phyloP scores from a whole-genome alignment of 2,797 vertebrate species.

The Pempheris klunzingeri region DNA sequence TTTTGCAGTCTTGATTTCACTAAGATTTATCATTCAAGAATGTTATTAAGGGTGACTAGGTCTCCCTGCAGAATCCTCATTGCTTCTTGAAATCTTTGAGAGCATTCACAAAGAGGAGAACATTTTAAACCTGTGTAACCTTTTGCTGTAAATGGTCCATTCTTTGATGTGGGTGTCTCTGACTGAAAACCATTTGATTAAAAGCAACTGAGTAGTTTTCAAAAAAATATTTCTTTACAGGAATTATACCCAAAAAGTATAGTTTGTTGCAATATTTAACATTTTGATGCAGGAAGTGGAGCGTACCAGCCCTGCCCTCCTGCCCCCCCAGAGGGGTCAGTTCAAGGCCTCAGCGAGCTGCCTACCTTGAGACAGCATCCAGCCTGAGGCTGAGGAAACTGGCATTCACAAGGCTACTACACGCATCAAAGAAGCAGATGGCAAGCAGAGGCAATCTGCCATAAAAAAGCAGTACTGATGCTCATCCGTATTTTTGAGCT shows the following conservation, averaged over 20 bases:
- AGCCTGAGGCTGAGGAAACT: constrained; percentile 61
- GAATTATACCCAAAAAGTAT: neutral
- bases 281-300: neutral
- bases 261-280: neutral
- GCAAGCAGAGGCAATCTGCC: constrained; percentile 54
- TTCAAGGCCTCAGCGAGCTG: constrained; percentile 18
- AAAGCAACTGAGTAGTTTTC: neutral
- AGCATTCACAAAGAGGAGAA: neutral
- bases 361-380: constrained; percentile 56
- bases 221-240: neutral
- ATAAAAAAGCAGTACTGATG: constrained; percentile 42
- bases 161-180: neutral
- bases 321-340: neutral
- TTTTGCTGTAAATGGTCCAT: neutral
- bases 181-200: neutral
- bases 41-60: neutral
- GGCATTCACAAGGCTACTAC: constrained; percentile 42
- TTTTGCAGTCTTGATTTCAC: neutral
- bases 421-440: constrained; percentile 67
- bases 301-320: neutral
- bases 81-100: neutral
- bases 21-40: neutral
- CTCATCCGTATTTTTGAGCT: constrained; percentile 56
- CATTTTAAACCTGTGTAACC: neutral
- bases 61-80: neutral